A percentile compares a stretch with the other conserved stretches of the same genome.
Evolutionary conservation across 2,888 invertebrate genomes (phyloP).

Genomic region (Xylota sylvarum): DNA sequence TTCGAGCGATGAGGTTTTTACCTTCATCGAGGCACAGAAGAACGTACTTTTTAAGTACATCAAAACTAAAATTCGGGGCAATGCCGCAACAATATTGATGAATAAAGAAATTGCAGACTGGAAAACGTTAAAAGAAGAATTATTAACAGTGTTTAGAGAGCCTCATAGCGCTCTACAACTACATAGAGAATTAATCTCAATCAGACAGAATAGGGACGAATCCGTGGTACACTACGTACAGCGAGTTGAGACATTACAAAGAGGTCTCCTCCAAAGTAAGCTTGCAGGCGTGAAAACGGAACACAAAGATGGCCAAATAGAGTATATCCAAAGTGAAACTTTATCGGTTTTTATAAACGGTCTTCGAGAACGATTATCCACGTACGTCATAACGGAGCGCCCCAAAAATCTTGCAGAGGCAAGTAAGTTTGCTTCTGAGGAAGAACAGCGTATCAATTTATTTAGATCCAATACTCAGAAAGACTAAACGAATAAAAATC

Average conservation of each 20-base stretch:
- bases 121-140: slow-evolving; percentile 7
- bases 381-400: background rate
- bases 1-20: slow-evolving; percentile 25
- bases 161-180: slow-evolving; percentile 17
- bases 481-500: slow-evolving; percentile 12
- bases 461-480: slow-evolving; percentile 24
- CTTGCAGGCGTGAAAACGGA: background rate
- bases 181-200: slow-evolving; percentile 15
- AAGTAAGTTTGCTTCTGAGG: slow-evolving; percentile 32
- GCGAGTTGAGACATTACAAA: slow-evolving; percentile 20
- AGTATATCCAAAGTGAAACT: slow-evolving; percentile 25
- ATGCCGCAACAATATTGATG: slow-evolving; percentile 13
- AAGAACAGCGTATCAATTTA: slow-evolving; percentile 21
- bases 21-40: background rate
- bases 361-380: background rate
- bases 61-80: slow-evolving; percentile 5
- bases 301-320: slow-evolving; percentile 8
- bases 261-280: slow-evolving; percentile 8
- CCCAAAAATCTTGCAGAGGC: slow-evolving; percentile 25
- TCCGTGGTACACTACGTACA: slow-evolving; percentile 1
- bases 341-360: slow-evolving; percentile 25
- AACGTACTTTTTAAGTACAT: slow-evolving; percentile 7
- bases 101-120: background rate
- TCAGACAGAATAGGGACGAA: slow-evolving; percentile 18
- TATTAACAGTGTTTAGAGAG: slow-evolving; percentile 3